Evolutionary conservation across 2,888 invertebrate species (phyloP), one percentile per base, ranked within the genome.

Genomic region (Baronia brevicornis): DNA sequence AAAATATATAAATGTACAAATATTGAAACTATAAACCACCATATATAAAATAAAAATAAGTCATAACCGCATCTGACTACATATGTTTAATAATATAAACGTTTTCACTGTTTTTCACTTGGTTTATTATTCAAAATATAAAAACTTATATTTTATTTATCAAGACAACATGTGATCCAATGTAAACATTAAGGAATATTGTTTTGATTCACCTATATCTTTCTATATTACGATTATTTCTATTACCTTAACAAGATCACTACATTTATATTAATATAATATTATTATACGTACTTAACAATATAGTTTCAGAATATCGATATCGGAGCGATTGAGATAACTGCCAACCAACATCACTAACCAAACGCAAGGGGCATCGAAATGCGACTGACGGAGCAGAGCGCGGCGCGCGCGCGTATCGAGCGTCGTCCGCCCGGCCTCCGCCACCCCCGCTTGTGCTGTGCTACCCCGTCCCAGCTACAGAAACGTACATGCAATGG

Each of bases 321-420:
- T 71, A 73, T 70, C 79, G 77, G 52, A 71, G 64, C 64, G 68
- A 67, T 72, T 66, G 68, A 70, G 61, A 60, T 58, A 56, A 50
- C 51, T 60, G 54, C 44, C 48, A 12, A 28, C 17, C 40, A 56
- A 44, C 54, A 60, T 53, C 53, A 58, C 44, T 57, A 44, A 43
- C 55, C 63, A 53, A 38, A 40, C 70, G 50, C 63, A 39, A 44
- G 43, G 44, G 61, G 62, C 62, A 71, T 64, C 71, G 57, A 67
- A 73, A 68, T 62, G 72, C 75, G 78, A 82, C 79, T 80, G 72
- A 53, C 51, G 42, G 47, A 38, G 49, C 51, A 50, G 48, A 51
- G 54, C 52, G 55, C 55, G 55, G 78, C 77, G 82, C 84, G 80
- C 77, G 80, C 80, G 80, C 78, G 77, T 79, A 80, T 82, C 65